Evolutionary conservation across 2,113 vertebrate species (phyloP), one percentile per base, ranked within the genome.

Genomic region (Tylochromis polylepis): DNA sequence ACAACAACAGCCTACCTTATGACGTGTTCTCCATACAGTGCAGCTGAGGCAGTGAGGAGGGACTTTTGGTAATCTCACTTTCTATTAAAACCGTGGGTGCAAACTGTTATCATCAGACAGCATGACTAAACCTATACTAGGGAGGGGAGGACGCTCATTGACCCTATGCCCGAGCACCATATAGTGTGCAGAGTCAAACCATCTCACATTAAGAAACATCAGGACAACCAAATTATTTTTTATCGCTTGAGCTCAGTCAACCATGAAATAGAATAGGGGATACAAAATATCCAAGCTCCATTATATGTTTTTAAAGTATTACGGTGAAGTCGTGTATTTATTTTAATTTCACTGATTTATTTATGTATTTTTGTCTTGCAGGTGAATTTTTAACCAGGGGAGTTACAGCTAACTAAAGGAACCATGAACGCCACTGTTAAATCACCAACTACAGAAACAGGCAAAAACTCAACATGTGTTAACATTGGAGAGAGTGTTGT

Each of bases 401-500:
- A 70, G 75, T 31, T 81, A 55, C 27, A 46, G 20, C 72, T 43
- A 46, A 49, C 9, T 1, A 27, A 59, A 70, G 20, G 11, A 46
- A 89, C 15, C 9, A 94, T 94, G 94, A 93, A 91, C 3, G 1
- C 0, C 31, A 88, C 87, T 15, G 58, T 67, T 15, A 67, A 22
- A 65, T 2, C 15, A 11, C 4, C 38, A 43, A 4, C 8, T 3
- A 8, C 3, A 53, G 65, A 67, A 11, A 8, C 56, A 31, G 85
- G 14, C 80, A 20, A 20, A 29, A 56, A 24, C 5, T 0, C 9
- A 4, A 3, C 6, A 2, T 96, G 96, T 81, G 95, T 96, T 15
- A 0, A 72, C 0, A 94, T 95, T 3, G 46, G 1, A 1, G 4
- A 62, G 1, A 93, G 43, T 3, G 3, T 2, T 14, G 75, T 88